These are phyloP conservation scores for Entomobrya multifasciata DNA, from an alignment of 2,888 invertebrate species.

Conservation along the genomic window DNA sequence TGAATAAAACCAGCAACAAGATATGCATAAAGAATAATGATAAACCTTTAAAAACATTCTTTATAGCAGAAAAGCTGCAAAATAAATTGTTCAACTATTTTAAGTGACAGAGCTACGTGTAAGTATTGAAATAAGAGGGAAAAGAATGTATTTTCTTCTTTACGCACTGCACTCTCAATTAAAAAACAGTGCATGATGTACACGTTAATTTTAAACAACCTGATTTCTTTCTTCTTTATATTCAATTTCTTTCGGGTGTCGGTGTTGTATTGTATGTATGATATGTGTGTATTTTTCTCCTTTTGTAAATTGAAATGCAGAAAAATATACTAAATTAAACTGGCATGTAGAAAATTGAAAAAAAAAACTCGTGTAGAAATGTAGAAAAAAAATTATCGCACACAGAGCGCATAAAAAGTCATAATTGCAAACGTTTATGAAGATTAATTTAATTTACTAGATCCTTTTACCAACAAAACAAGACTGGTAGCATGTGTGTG, in stretches of 20 bases:
- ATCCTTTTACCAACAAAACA: conserved; percentile 42
- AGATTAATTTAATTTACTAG: conserved; percentile 48
- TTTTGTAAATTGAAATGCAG: too few species aligned
- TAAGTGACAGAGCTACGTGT: background rate
- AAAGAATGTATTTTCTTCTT: conserved; percentile 1
- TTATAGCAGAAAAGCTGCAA: background rate
- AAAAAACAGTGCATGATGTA: background rate
- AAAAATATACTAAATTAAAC: too few species aligned
- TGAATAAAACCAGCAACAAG: conserved; percentile 18
- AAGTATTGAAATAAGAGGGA: background rate
- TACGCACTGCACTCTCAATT: background rate
- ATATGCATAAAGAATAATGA: too few species aligned
- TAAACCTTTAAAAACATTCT: too few species aligned
- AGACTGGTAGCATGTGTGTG: background rate
- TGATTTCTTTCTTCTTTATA: background rate
- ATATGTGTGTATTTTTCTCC: background rate
- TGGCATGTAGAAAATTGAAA: background rate
- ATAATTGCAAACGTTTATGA: conserved; percentile 56
- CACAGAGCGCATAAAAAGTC: conserved; percentile 9
- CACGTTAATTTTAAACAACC: background rate
- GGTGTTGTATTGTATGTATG: background rate
- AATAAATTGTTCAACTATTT: background rate
- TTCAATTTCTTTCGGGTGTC: background rate
- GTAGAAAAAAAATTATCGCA: conserved; percentile 35
- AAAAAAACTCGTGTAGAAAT: background rate